Base-by-base conservation (phyloP, 2,113 vertebrate genomes). In the Monopterus albus region DNA sequence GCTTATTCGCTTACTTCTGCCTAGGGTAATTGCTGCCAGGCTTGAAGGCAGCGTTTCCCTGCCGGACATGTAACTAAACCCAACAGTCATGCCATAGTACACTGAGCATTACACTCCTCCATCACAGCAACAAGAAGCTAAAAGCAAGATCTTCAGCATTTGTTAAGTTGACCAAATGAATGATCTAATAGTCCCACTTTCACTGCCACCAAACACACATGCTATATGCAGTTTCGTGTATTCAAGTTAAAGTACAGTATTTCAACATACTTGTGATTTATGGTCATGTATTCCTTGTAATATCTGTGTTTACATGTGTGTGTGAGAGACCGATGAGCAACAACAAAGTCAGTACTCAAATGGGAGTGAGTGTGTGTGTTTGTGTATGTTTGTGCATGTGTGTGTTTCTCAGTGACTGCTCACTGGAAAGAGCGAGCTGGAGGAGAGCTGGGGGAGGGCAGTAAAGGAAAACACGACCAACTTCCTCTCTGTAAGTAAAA, bases 401-500 rank as follows among this genome's bases (percentile, higher is more conserved):
- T 57, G 28, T 50, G 18, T 63, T 28, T 28, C 52, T 68, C 25
- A 38, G 21, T 31, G 65, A 65, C 28, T 43, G 17, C 7, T 63
- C 38, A 25, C 38, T 46, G 35, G 42, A 20, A 33, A 10, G 57
- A 43, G 58, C 55, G 60, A 52, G 33, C n/a, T 46, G 23, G 28
- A n/a, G 21, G 13, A 13, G 40, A 26, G 33, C 4, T 7, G 1
- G 26, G 20, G 21, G n/a, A n/a, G 50, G 52, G 25, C 8, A 26
- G 73, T 47, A 31, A 52, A 73, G 42, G 39, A 75, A 79, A 86
- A 82, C 69, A 82, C 71, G 68, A 53, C 59, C 36, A 64, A 75
- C 87, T 84, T 90, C 85, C 85, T 89, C 57, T 20, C 80, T 72
- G 71, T 87, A 71, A 86, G 83, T 81, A 71, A 81, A 69, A 88